phyloP scores from a whole-genome alignment of 92 coral and sea anemone genomes.

The Parazoanthus atlanticus region DNA sequence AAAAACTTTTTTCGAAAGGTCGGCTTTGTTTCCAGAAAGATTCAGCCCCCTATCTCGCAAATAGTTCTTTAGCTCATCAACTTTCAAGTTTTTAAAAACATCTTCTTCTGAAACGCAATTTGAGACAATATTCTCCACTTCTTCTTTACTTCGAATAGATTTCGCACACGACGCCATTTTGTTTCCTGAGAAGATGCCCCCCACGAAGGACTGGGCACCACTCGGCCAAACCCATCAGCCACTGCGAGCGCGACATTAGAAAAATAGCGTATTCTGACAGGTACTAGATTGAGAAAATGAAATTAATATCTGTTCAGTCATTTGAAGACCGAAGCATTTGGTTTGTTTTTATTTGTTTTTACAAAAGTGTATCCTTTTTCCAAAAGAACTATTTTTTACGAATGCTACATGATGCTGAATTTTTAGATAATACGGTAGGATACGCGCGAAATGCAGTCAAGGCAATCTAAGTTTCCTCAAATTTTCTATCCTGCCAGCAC shows the following conservation, averaged over 20 bases:
- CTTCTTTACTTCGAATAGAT: background rate
- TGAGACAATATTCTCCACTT: background rate
- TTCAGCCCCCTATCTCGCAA: background rate
- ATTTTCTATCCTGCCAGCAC: background rate
- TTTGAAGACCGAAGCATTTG: no score
- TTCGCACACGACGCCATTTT: background rate
- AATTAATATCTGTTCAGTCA: no score
- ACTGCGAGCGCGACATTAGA: background rate
- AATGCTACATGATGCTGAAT: no score
- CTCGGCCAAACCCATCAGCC: background rate
- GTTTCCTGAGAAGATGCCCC: background rate
- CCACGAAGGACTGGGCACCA: background rate
- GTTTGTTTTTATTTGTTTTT: no score
- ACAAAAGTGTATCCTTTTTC: no score
- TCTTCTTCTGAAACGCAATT: background rate
- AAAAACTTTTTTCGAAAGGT: conserved; percentile 20
- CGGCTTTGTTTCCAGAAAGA: conserved; percentile 15
- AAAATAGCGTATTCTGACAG: background rate
- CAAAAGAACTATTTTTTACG: no score
- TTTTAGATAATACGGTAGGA: no score
- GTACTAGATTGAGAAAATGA: no score
- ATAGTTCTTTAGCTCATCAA: background rate
- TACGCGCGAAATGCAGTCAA: no score
- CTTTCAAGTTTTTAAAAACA: background rate
- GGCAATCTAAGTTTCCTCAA: no score